Conservation (phyloP, 2,888 invertebrate genomes). For the Flabesymbios commensalis region DNA sequence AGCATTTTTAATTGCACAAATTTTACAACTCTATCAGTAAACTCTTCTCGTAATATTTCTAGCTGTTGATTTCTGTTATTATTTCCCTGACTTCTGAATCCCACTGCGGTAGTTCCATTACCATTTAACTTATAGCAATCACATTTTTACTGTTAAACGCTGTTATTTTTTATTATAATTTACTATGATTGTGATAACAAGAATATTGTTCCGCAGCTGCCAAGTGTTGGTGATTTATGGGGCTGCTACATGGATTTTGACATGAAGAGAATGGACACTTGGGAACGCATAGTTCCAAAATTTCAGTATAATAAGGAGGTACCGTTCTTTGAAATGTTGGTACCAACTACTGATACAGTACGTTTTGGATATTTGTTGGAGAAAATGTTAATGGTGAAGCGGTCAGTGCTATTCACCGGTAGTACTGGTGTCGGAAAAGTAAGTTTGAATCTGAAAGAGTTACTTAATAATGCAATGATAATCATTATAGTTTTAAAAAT, state of each 20-base stretch:
- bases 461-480: too few species aligned
- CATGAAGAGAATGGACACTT: constrained; percentile 73
- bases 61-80: too few species aligned
- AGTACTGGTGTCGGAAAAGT: constrained; percentile 69
- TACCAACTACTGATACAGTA: constrained; percentile 89
- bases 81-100: too few species aligned
- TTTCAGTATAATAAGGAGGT: constrained; percentile 73
- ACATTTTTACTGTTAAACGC: too few species aligned
- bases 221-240: constrained; percentile 74
- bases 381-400: constrained; percentile 72
- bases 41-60: too few species aligned
- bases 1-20: too few species aligned
- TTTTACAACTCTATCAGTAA: too few species aligned
- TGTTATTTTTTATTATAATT: too few species aligned
- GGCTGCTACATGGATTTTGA: constrained; percentile 76
- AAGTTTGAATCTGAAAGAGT: not conserved
- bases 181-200: too few species aligned
- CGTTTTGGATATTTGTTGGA: constrained; percentile 82
- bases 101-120: too few species aligned
- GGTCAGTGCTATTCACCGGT: constrained; percentile 88
- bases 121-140: too few species aligned
- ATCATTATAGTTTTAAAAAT: too few species aligned
- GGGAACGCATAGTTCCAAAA: constrained; percentile 77
- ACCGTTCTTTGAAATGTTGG: constrained; percentile 87
- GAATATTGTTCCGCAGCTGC: constrained; percentile 74